Base-by-base conservation (phyloP, 2,113 vertebrate species). In the Melanotaenia duboulayi region DNA sequence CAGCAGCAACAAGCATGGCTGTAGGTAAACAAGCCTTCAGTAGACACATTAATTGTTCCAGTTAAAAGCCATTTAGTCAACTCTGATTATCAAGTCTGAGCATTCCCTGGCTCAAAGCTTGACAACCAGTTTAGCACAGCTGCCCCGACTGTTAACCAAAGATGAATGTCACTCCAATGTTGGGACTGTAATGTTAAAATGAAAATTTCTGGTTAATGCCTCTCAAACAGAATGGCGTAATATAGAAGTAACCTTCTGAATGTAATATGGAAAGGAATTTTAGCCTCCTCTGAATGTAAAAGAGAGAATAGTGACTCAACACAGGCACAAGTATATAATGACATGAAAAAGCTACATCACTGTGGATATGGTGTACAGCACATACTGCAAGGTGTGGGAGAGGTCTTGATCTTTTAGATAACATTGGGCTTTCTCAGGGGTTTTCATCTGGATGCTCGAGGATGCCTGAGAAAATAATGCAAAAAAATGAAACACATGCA, bases 171-270 rank as follows among this genome's bases (percentile, higher is more conserved):
- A 37, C 62, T 74, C 48, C 12, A 24, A 35, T 58, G 50, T 62
- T 51, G 51, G 56, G 35, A 81, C 58, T 68, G 70, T 74, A 58
- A 81, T 79, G 42, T 59, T 28, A 50, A 78, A 71, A 32, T 78
- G n/a, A 72, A 66, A 32, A 77, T 20, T 22, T n/a, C 13, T 70
- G 46, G 5, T 76, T 55, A 71, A 65, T 3, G 20, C 60, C 24
- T 61, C n/a, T 78, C 80, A 71, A 25, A 50, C 20, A 61, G 64
- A 80, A 71, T 81, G 69, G 61, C 74, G 76, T 74, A 81, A 76
- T 78, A 13, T 66, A 56, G 50, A 50, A 71, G 76, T 71, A 86
- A 85, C 63, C 40, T 58, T 73, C 37, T 32, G 0, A 39, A 59
- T 52, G 19, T 40, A 22, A 28, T 52, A 17, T 22, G 9, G 22